Evolutionary conservation across 1,140 invertebrate genomes (phyloP), one percentile per base, ranked within the genome.

Genomic region (Maconellicoccus hirsutus): DNA sequence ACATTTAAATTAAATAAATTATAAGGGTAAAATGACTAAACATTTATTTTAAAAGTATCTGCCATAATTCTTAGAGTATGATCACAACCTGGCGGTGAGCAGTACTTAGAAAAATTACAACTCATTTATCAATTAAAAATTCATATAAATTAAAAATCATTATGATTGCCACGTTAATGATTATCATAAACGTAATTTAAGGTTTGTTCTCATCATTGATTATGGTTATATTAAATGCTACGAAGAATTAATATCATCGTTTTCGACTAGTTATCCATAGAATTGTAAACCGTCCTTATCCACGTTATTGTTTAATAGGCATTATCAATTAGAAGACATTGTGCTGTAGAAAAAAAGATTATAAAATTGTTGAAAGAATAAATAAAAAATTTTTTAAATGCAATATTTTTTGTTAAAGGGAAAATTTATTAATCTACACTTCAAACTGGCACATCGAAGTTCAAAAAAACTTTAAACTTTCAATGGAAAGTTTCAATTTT

Each of bases 11-110:
- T 6, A 66, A 66, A 14, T 66, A 66, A 66, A 66, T 25, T 23
- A 66, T 23, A 66, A 66, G 22, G 3, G 22, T 66, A 66, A 66
- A 23, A 66, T 25, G 7, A 66, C 25, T 23, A 25, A 59, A n/a
- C 4, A 66, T 66, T 66, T 66, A 66, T 22, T 23, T 66, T 66
- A 25, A 23, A 66, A 66, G 25, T 26, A 66, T 8, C 42, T 52
- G 42, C 42, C 42, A 16, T 52, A 52, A 52, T 33, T 52, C 42
- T 25, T 23, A 66, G 25, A 66, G 21, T 26, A 66, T 66, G 21
- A 66, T 66, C 61, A 66, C 61, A 66, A 66, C 61, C 61, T 66
- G 61, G 61, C 61, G 61, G 61, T 66, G 61, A 66, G 61, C 61
- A 66, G 61, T 66, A 66, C 61, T 66, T 66, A 66, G 25, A 66